Base-by-base conservation (phyloP, 2,888 invertebrate species). In the Cheilosia pagana region DNA sequence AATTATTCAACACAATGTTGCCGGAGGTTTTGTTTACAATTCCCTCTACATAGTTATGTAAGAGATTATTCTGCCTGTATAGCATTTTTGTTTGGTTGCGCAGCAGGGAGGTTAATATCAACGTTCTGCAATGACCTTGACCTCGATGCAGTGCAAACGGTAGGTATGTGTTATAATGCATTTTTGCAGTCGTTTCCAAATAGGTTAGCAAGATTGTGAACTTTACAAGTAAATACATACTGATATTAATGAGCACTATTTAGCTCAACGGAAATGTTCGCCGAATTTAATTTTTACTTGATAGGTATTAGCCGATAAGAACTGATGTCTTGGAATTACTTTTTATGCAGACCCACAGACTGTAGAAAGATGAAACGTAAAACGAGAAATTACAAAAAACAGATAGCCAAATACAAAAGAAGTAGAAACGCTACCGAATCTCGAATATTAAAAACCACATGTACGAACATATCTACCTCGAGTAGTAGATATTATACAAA, bases 121-220 rank as follows among this genome's bases (percentile, higher is more conserved):
- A 76, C 59, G 76, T 70, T 76, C 81, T 81, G 76, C 59, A 62
- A 65, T 65, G 59, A 71, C 81, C 76, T 76, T 71, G 59, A 81
- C 81, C 76, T 65, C 59, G 81, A 55, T 81, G 71, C 21, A 50
- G 50, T 23, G n/a, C 23, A 23, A 5, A 25, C 12, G 21, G 48
- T 48, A 23, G 4, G 23, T 50, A 5, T 50, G 12, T 50, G 12
- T 14, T 21, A 23, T 14, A 23, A 23, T 12, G 3, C 5, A 10
- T 14, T 50, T 43, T 14, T 23, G 50, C 14, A 16, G 45, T 16
- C 16, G 8, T 45, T 19, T 43, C 16, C 12, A 6, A n/a, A 43
- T n/a, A 43, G 43, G n/a, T n/a, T n/a, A 41, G n/a, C 6, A 41
- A 6, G n/a, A 16, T 43, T 43, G 43, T 7, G 43, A 43, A 43